Base-by-base conservation (phyloP, 1,140 invertebrate genomes). In the Callitettix versicolor region DNA sequence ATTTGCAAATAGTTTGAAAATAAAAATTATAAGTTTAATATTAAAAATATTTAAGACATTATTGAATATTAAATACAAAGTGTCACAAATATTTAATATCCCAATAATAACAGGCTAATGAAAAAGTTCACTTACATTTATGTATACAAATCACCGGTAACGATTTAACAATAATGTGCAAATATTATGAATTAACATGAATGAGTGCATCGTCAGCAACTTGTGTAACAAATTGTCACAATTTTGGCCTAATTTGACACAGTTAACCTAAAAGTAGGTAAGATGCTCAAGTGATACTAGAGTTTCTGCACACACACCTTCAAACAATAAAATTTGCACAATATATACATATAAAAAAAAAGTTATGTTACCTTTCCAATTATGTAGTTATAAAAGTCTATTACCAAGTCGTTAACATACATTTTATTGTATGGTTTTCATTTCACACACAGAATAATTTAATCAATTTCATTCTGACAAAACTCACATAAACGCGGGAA, bases 351-450 rank as follows among this genome's bases (percentile, higher is more conserved):
- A n/a, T n/a, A n/a, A n/a, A n/a, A n/a, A 18, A 20, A 14, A 21
- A 1, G 44, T 17, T 21, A 42, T 75, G 75, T 75, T 68, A 85
- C 82, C 60, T 85, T 81, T 62, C 80, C 81, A 26, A 80, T 68
- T 65, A 88, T 70, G 59, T 79, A 71, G 61, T 86, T 83, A 70
- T 91, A 93, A 71, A 95, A 94, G 61, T 91, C 89, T 69, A 79
- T 78, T 62, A 76, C 77, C 41, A 88, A 68, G 66, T 86, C 79
- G 61, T 84, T 77, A 59, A 88, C 75, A 68, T 85, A 87, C 86
- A 89, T 89, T 62, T 64, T 51, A 51, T 4, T 3, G 26, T 30
- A 30, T 30, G 3, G 26, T 30, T 30, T 30, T 30, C 26, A 30
- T 30, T 30, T 30, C 26, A 30, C 26, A 30, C 3, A 30, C 3